Base-by-base conservation (phyloP, 2,797 vertebrate genomes). In the Chaenodraco wilsoni region DNA sequence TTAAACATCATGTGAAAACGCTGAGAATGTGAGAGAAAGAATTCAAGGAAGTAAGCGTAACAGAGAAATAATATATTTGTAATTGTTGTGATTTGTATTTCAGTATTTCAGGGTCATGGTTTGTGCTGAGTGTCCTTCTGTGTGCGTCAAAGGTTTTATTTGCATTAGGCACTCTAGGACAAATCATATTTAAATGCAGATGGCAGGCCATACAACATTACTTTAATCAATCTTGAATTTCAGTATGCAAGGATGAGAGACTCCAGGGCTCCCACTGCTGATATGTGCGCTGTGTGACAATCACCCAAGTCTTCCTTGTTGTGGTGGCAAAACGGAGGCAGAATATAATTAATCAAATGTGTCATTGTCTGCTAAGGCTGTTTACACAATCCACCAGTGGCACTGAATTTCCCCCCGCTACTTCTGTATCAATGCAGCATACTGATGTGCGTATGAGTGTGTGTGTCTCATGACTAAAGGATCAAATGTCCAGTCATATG, bases 331-430 rank as follows among this genome's bases (percentile, higher is more conserved):
- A 66, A 83, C 37, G 44, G 40, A 73, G 58, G 50, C 44, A 78
- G 69, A 74, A 84, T 81, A 84, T 79, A 76, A 85, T 90, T 87
- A 85, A 90, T 88, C 81, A 86, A 71, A 85, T 84, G 58, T 84
- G 78, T 83, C 82, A 87, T 67, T 77, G 73, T 84, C 84, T 85
- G 62, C 19, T 0, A 75, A 64, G 83, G 48, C 74, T 84, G 82
- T 87, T 87, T 80, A 77, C 61, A 60, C 79, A 83, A 75, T 82
- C 79, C 81, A 75, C 79, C 79, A 65, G 68, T 19, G 74, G 82
- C 74, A 60, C 84, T 72, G 71, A 82, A 76, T 83, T 83, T 68
- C 58, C 43, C 61, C 84, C 59, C 62, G 63, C 62, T 57, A 15
- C 65, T 76, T 58, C 52, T 68, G 33, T 37, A 46, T 55, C n/a